phyloP scores from a whole-genome alignment of 53 echinoderm and acorn worm genomes.

The Arbacia lixula region DNA sequence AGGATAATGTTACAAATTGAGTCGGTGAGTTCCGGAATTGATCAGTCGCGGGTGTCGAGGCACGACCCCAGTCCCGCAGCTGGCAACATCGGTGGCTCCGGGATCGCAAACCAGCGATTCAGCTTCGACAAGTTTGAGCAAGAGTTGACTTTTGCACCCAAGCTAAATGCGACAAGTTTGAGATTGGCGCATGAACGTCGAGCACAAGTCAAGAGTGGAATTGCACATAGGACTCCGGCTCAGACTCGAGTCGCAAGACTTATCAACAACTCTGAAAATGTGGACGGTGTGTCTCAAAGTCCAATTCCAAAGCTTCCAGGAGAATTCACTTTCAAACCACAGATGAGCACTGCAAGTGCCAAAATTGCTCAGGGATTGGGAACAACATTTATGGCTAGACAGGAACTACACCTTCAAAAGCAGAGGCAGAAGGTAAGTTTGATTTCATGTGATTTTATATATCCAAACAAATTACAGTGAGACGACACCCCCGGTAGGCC shows the following conservation, averaged over 20 bases:
- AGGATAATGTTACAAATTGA: constrained; percentile 57
- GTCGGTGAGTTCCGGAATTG: constrained; percentile 44
- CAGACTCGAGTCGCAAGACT: not conserved
- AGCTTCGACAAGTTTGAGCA: constrained; percentile 71
- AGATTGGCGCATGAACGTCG: constrained; percentile 73
- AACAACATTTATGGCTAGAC: constrained; percentile 95
- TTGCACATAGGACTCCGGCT: constrained; percentile 5
- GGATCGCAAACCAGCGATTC: constrained; percentile 29
- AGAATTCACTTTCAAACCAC: constrained; percentile 95
- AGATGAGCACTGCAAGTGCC: constrained; percentile 88
- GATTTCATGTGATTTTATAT: no score
- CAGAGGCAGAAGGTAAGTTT: constrained; percentile 87
- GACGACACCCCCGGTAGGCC: no score
- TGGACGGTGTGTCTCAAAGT: constrained; percentile 8
- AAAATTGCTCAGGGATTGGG: constrained; percentile 90
- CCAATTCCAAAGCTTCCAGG: constrained; percentile 50
- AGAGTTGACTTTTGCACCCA: constrained; percentile 87
- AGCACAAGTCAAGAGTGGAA: constrained; percentile 53
- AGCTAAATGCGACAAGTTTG: constrained; percentile 85
- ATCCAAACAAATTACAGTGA: no score
- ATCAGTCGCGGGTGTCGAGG: constrained; percentile 16
- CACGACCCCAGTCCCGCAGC: constrained; percentile 33
- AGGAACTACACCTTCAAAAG: constrained; percentile 91
- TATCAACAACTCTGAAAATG: not conserved
- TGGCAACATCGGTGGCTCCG: constrained; percentile 4